Evolutionary conservation across 37 sponge, comb jelly and placozoan species (phyloP), one percentile per base, ranked within the genome.

Genomic region (Theonella swinhoei): DNA sequence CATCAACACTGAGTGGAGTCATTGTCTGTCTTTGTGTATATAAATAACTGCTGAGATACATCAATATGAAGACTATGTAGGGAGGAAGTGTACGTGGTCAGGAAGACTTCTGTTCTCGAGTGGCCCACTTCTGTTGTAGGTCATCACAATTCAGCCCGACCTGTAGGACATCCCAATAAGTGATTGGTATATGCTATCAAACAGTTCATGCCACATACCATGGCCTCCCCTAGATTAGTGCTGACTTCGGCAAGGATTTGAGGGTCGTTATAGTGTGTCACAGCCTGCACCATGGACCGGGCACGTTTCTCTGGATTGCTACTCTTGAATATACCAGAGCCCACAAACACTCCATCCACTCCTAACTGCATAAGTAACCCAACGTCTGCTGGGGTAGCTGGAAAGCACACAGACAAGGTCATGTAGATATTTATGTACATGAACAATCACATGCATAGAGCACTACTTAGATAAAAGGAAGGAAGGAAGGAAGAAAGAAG

Each of bases 321-420:
- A 77, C 93, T 92, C 85, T 92, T 92, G 81, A 92, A 92, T 74
- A 92, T 92, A 2, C 93, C 93, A 0, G 93, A 92, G 3, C 93
- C 93, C 20, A 92, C 93, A 81, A 92, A 92, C 62, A 92, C 93
- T 3, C 93, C 93, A 42, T 92, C 93, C 39, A 88, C 93, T 0
- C 92, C 93, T 20, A 92, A 77, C 76, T 93, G 93, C 93, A 93
- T 93, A 33, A 93, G 67, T 24, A 93, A 68, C 5, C 82, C 81
- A 36, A 93, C 93, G 77, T 93, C 93, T 28, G 93, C 93, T 39
- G 93, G 93, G 1, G 93, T 93, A 11, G 93, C 93, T 84, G 74
- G 35, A 83, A 24, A 33, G 34, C 8, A 28, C 0, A 75, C 9
- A 72, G 17, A 58, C n/a, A n/a, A n/a, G n/a, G 47, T 4, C 28